A percentile compares a stretch with the other conserved stretches of the same genome.
phyloP scores from a whole-genome alignment of 1,140 invertebrate species.

The Himalopsyche phryganea region DNA sequence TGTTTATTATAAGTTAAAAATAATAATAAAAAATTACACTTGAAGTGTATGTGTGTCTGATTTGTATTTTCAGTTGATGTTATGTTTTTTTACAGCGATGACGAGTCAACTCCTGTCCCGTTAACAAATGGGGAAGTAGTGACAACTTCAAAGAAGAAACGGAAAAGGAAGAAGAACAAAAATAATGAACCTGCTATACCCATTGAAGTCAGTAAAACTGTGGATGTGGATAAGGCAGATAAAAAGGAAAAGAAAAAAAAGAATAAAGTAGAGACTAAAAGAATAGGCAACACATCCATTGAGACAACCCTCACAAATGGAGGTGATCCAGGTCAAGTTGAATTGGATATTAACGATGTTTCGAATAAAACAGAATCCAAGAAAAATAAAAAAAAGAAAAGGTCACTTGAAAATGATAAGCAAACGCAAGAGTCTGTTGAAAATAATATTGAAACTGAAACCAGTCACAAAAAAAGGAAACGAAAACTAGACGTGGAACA shows the following conservation, averaged over 20 bases:
- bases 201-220: background rate
- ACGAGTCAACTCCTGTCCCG: constrained; percentile 7
- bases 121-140: constrained; percentile 19
- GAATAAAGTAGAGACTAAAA: constrained; percentile 14
- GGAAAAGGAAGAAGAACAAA: constrained; percentile 29
- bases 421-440: constrained; percentile 38
- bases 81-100: constrained; percentile 8
- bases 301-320: constrained; percentile 4
- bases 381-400: constrained; percentile 37
- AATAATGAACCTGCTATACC: constrained; percentile 1
- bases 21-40: background rate
- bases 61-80: background rate
- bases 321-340: constrained; percentile 24
- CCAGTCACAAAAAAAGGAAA: background rate
- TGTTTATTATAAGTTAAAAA: too few relatives aligned
- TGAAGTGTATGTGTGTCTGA: background rate
- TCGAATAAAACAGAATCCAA: constrained; percentile 31
- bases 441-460: background rate
- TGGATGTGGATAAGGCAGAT: constrained; percentile 27
- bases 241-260: constrained; percentile 32
- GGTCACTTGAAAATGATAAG: constrained; percentile 32
- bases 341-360: constrained; percentile 30
- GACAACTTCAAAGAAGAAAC: constrained; percentile 12
- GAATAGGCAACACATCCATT: background rate
- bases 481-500: background rate